Evolutionary conservation across 2,888 invertebrate species (phyloP), one percentile per base, ranked within the genome.

Genomic region (Xestia sexstrigata): DNA sequence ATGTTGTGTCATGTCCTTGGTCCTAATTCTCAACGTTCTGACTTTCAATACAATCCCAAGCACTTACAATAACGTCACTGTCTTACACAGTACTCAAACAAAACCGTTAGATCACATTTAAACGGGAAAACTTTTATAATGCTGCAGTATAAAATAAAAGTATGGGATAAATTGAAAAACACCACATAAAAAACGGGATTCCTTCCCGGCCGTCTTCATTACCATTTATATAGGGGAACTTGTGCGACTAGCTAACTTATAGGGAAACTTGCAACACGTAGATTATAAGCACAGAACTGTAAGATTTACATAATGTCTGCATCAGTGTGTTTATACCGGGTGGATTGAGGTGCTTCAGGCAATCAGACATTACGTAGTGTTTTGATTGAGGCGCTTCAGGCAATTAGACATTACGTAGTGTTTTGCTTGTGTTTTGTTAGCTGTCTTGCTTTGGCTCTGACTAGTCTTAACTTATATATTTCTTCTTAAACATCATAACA

Each of bases 201-300:
- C 83, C 85, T 70, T 71, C 58, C 72, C 85, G 80, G 77, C 79
- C 85, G 84, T 45, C 90, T 88, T 92, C 93, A 95, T 95, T 95
- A 93, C 92, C 95, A 95, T 95, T 94, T 95, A 95, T 95, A 95
- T 95, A 90, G 95, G 87, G 90, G 91, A 95, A 95, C 92, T 95
- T 95, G 91, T 90, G 79, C 88, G 81, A 90, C 89, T 88, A 87
- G 90, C 90, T 89, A 90, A 93, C 91, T 93, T 91, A 89, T 86
- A 90, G 87, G 87, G 87, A 88, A 92, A 92, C 92, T 92, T 90
- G 91, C 86, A 91, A 91, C 91, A 90, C 90, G 90, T 88, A 88
- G 89, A 93, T 93, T 93, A 92, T 86, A 90, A 87, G 84, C 88
- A 84, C 84, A 79, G 83, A 79, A 81, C 74, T 74, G 73, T 60